Evolutionary conservation across 2,113 vertebrate genomes (phyloP), one percentile per base, ranked within the genome.

Genomic region (Oryzias celebensis): DNA sequence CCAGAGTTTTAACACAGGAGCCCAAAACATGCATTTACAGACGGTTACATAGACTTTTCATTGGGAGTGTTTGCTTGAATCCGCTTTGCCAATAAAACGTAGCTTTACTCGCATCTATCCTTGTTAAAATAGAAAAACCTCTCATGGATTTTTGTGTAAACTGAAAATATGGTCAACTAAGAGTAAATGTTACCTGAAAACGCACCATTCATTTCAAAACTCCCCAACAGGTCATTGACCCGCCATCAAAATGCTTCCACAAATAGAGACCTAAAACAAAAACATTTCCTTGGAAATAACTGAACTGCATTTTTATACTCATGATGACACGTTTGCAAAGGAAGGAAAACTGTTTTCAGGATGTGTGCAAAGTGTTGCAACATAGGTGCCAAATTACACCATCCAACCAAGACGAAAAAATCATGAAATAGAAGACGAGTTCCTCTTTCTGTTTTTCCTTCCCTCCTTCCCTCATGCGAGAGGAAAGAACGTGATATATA

Each of bases 401-500:
- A 68, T 56, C 57, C 60, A 56, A 8, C 2, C n/a, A 17, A 62
- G 48, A 67, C 58, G 63, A 63, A 81, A 49, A 58, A 50, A 68
- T 73, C 65, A 45, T 70, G 51, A 71, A 75, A 68, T 14, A 46
- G 66, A 74, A 68, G 23, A 51, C 15, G 14, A 3, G 45, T 80
- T 84, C 82, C 84, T 59, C 76, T 85, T 86, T 84, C 65, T 24
- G 0, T 41, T 58, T 36, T 48, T 26, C 44, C 71, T 74, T 71
- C 74, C 52, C 56, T 73, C 18, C 14, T 17, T 52, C 53, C 61
- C 52, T 67, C 61, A 66, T 65, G 75, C 23, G 58, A 76, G 53
- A 26, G 12, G 41, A 58, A 49, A 68, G 44, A 67, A 24, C 51
- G 6, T 57, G 66, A 71, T 54, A 23, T 44, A 28, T 16, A 46